Evolutionary conservation across 2,888 invertebrate genomes (phyloP).

Genomic region (Lochmaea capreae): DNA sequence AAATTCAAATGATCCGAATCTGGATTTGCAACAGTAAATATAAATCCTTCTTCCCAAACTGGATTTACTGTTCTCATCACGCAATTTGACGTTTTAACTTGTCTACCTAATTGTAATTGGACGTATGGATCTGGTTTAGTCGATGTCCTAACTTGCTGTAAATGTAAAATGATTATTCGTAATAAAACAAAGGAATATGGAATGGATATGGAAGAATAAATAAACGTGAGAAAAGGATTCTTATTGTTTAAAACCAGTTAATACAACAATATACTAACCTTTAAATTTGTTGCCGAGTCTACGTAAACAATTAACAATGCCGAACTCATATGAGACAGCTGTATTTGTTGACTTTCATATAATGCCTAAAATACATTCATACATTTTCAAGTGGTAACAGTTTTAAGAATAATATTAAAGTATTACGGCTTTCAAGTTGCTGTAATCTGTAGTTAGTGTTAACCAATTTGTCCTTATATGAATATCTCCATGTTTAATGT

Average conservation of each 20-base stretch:
- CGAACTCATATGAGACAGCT: constrained; percentile 80
- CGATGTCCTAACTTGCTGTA: constrained; percentile 67
- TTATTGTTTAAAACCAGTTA: not conserved
- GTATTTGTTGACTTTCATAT: constrained; percentile 77
- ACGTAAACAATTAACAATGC: constrained; percentile 87
- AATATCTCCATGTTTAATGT: constrained; percentile 93
- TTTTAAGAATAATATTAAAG: not conserved
- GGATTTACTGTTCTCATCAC: constrained; percentile 86
- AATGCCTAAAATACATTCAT: constrained; percentile 71
- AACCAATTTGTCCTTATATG: constrained; percentile 93
- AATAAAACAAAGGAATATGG: no score
- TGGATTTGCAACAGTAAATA: constrained; percentile 91
- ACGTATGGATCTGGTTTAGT: constrained; percentile 85
- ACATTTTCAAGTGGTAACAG: not conserved
- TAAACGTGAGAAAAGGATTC: not conserved
- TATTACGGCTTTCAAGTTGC: constrained; percentile 80
- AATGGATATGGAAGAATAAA: not conserved
- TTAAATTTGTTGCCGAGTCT: constrained; percentile 90
- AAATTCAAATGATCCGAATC: constrained; percentile 86
- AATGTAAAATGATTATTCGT: not conserved
- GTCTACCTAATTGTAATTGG: constrained; percentile 81
- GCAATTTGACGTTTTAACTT: constrained; percentile 76
- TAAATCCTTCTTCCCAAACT: constrained; percentile 94
- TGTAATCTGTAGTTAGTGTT: constrained; percentile 76
- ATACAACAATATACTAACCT: constrained; percentile 72